Conservation (phyloP, 2,797 vertebrate species). For the Oreortyx pictus region DNA sequence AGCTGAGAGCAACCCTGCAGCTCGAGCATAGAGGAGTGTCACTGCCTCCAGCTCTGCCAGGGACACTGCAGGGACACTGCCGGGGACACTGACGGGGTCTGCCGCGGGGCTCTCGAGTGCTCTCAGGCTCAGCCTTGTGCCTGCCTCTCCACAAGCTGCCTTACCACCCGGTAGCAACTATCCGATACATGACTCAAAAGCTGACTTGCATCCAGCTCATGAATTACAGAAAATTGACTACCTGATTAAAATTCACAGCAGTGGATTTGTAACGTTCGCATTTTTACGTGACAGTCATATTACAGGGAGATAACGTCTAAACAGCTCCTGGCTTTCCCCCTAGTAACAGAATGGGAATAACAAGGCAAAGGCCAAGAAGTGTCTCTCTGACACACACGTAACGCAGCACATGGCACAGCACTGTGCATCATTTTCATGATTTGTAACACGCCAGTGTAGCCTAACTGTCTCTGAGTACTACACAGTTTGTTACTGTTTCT, state of each 20-base stretch:
- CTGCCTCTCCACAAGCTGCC: conserved; percentile 60
- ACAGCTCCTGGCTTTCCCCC: neutral
- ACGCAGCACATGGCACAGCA: neutral
- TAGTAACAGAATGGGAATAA: neutral
- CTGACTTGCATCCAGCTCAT: conserved; percentile 22
- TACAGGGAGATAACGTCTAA: neutral
- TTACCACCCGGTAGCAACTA: conserved; percentile 48
- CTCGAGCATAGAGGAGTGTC: neutral
- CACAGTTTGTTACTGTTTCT: neutral
- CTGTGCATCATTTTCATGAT: neutral
- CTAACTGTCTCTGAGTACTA: neutral
- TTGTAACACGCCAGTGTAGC: neutral
- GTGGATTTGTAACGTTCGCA: neutral
- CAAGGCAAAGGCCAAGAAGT: conserved; percentile 26
- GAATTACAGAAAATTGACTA: conserved; percentile 46
- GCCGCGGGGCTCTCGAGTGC: conserved; percentile 20
- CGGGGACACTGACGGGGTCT: conserved; percentile 7
- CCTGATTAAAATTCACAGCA: conserved; percentile 67
- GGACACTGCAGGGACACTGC: neutral
- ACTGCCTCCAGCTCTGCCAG: conserved; percentile 25
- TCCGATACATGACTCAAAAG: conserved; percentile 36
- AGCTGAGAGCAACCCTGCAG: neutral
- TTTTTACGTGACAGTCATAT: conserved; percentile 18
- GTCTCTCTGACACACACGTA: neutral
- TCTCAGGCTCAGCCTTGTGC: conserved; percentile 50